Base-by-base conservation (phyloP, 2,888 invertebrate species). In the Hydropsyche betteni region DNA sequence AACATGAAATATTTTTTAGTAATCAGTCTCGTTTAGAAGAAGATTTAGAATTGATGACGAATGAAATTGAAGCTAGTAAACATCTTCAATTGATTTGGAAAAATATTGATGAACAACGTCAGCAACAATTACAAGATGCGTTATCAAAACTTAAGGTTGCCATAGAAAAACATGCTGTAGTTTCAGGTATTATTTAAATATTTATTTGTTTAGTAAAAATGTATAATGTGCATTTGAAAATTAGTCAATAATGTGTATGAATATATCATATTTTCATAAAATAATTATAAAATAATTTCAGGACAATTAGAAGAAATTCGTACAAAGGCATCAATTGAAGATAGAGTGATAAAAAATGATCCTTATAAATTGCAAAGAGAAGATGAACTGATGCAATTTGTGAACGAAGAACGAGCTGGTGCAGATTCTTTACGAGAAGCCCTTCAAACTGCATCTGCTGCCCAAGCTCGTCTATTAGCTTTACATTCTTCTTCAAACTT, bases 381-480 rank as follows among this genome's bases (percentile, higher is more conserved):
- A 7, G 79, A 86, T 61, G 85, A 70, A 34, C 83, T 84, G 0
- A 86, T 86, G 80, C 81, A 86, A 85, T 52, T n/a, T 4, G 24
- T 71, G 64, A 10, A 10, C 2, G 76, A 70, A 50, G 68, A 69
- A 38, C 12, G 73, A 8, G 33, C 38, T 0, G 53, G 53, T 12
- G 69, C 75, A 24, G 75, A 68, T 2, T 52, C 53, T 38, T 34
- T 61, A 14, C 50, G 64, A 38, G 71, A 55, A 44, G 68, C 74
- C 5, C 55, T 75, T 8, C 16, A 12, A 24, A 51, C 38, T 7
- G 72, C 72, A 14, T 38, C 58, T 33, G 38, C 36, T 34, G 58
- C 72, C 5, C 72, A 72, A 24, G 24, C 72, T 10, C 55, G 72
- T 38, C 44, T 72, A 2, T 16, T 72, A 24, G 58, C 38, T 4